A percentile compares a stretch with the other conserved stretches of the same genome.
Evolutionary conservation across 2,888 invertebrate species (phyloP).

Genomic region (Bellardia bayeri): DNA sequence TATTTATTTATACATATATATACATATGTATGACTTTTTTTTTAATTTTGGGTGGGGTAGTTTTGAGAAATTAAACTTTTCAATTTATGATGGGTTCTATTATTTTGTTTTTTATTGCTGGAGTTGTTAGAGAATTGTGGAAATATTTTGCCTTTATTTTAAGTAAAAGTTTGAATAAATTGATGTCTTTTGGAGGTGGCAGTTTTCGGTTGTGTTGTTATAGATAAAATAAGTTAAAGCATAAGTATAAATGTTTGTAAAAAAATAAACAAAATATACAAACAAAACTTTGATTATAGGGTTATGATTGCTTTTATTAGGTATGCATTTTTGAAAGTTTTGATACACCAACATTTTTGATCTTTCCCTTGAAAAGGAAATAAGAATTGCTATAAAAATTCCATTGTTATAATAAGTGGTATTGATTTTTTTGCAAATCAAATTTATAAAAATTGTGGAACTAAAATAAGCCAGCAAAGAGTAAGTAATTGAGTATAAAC

Average conservation of each 20-base stretch:
- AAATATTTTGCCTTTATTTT: neutral
- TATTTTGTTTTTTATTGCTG: neutral
- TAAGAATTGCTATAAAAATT: neutral
- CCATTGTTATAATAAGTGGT: neutral
- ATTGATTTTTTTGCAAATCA: neutral
- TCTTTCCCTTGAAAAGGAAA: neutral
- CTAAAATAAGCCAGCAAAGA: too few species aligned
- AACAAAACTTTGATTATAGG: slow-evolving; percentile 42
- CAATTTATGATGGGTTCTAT: slow-evolving; percentile 51
- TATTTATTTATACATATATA: too few species aligned
- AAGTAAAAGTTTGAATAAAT: slow-evolving; percentile 28
- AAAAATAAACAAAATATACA: neutral
- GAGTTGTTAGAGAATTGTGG: neutral
- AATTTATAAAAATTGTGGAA: too few species aligned
- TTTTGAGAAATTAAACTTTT: slow-evolving; percentile 53
- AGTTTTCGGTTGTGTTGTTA: slow-evolving; percentile 17
- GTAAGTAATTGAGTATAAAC: too few species aligned
- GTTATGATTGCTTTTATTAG: slow-evolving; percentile 49
- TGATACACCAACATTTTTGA: neutral
- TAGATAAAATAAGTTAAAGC: slow-evolving; percentile 40
- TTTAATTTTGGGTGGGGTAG: neutral
- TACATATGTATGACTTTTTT: neutral
- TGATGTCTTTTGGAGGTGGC: slow-evolving; percentile 11
- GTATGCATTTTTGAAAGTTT: slow-evolving; percentile 19
- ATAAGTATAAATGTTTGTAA: slow-evolving; percentile 26